Base-by-base conservation (phyloP, 2,888 invertebrate genomes). In the Abrostola triplasia region DNA sequence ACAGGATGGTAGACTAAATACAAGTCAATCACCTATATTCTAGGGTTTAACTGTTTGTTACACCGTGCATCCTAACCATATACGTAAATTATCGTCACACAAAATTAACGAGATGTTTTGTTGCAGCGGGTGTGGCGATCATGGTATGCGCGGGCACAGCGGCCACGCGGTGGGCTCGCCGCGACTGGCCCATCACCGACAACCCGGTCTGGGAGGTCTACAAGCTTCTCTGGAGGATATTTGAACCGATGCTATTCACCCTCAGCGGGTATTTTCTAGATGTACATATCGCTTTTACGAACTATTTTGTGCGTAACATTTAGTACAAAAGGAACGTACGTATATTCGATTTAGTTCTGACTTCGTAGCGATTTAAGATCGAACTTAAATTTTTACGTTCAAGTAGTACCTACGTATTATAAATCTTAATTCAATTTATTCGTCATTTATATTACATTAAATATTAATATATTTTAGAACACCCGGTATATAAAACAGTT, bases 141-240 rank as follows among this genome's bases (percentile, higher is more conserved):
- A 94, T 94, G 94, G 88, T 94, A 35, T 93, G 93, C 68, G 93
- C 92, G n/a, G 88, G 83, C n/a, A 84, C 91, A 41, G 93, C 94
- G 0, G 90, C 91, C 0, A 93, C 94, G 6, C 85, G 93, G 7
- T 94, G 94, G 94, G 80, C 91, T 1, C 89, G 91, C 0, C 90
- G 90, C 0, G 91, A 86, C 70, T 94, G 94, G 94, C 87, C 88
- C 0, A 79, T 93, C 70, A 91, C 91, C 76, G 80, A 88, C 59
- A 93, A 93, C 70, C 92, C 93, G 0, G 93, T 93, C 0, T 86
- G 92, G 35, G 91, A 92, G 64, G 90, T 92, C 9, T 94, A 89
- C 79, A 92, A 91, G 58, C 80, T 93, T 4, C 84, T 92, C 0
- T 94, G 94, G 93, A 86, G 88, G 63, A 87, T 94, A 69, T 90